A percentile compares a stretch with the other conserved stretches of the same genome.
Conservation (phyloP, 2,888 invertebrate genomes). For the Trachelus iudaicus region DNA sequence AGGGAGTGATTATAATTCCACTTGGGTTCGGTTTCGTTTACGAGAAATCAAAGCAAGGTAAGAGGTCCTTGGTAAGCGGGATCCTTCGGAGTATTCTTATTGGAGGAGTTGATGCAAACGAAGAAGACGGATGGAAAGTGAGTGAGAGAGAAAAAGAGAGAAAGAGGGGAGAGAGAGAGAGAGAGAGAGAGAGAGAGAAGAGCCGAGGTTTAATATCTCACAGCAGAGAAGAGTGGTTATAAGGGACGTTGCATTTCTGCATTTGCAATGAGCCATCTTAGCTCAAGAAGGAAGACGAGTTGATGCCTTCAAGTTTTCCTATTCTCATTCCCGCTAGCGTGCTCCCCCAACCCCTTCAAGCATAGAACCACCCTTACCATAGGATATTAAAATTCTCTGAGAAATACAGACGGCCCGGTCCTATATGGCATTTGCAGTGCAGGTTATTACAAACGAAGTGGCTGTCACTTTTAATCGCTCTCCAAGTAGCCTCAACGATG, state of each 20-base stretch:
- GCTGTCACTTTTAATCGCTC: conserved; percentile 40
- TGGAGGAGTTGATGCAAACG: not conserved
- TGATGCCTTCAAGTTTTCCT: conserved; percentile 41
- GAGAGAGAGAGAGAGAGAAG: not conserved
- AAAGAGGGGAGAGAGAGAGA: conserved; percentile 5
- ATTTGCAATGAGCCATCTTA: conserved; percentile 47
- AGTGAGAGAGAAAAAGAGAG: not conserved
- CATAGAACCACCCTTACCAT: not conserved
- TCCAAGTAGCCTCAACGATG: conserved; percentile 49
- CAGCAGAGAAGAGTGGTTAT: conserved; percentile 41
- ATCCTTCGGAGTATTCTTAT: not conserved
- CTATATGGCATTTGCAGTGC: not conserved
- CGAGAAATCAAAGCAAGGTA: not conserved
- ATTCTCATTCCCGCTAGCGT: conserved; percentile 37
- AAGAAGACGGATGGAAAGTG: not conserved
- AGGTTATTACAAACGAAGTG: conserved; percentile 7
- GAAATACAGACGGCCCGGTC: conserved; percentile 13
- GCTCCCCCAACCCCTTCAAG: not conserved
- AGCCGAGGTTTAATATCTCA: conserved; percentile 50
- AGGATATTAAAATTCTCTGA: conserved; percentile 31
- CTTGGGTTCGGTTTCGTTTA: not conserved
- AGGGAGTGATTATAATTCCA: not conserved
- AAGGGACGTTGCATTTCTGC: conserved; percentile 49
- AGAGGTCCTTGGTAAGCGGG: not conserved
- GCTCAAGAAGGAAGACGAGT: conserved; percentile 26